A percentile compares a stretch with the other conserved stretches of the same genome.
phyloP scores from a whole-genome alignment of 1,140 invertebrate genomes.

The Lordiphosa clarofinis region DNA sequence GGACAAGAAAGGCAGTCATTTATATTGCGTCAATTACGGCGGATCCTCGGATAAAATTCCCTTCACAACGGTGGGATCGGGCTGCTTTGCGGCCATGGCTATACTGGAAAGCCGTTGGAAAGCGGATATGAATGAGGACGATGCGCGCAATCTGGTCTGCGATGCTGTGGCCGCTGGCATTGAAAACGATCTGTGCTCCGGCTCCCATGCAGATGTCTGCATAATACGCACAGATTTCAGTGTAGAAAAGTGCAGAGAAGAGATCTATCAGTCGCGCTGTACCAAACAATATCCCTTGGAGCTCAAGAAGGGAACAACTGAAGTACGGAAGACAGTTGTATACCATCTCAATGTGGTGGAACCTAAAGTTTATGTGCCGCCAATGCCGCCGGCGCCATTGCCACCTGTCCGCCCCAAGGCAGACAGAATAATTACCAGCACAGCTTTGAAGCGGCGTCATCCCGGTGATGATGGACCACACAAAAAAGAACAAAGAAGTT shows the following conservation, averaged over 20 bases:
- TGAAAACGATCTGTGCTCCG: slow-evolving; percentile 1
- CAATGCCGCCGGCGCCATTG: too few species aligned
- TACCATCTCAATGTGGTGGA: too few species aligned
- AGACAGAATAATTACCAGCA: too few species aligned
- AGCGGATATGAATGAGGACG: slow-evolving; percentile 2
- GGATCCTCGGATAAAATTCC: slow-evolving; percentile 15
- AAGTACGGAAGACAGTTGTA: too few species aligned
- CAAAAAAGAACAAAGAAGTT: too few species aligned
- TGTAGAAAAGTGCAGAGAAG: neutral
- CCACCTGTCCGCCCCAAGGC: too few species aligned
- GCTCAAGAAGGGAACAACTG: too few species aligned
- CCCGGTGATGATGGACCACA: too few species aligned
- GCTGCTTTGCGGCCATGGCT: slow-evolving; percentile 6
- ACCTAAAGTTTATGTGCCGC: too few species aligned
- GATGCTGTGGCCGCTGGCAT: slow-evolving; percentile 29
- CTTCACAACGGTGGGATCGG: slow-evolving; percentile 16
- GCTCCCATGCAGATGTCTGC: slow-evolving; percentile 2
- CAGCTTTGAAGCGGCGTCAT: too few species aligned
- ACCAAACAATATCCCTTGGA: too few species aligned
- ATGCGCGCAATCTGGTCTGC: slow-evolving; percentile 9
- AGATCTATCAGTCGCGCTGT: too few species aligned
- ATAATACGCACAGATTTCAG: slow-evolving; percentile 24
- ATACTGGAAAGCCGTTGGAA: slow-evolving; percentile 27
- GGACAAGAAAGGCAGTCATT: neutral
- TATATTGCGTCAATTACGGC: slow-evolving; percentile 16